Evolutionary conservation across 2,888 invertebrate species (phyloP).

Genomic region (Orthosia gracilis): DNA sequence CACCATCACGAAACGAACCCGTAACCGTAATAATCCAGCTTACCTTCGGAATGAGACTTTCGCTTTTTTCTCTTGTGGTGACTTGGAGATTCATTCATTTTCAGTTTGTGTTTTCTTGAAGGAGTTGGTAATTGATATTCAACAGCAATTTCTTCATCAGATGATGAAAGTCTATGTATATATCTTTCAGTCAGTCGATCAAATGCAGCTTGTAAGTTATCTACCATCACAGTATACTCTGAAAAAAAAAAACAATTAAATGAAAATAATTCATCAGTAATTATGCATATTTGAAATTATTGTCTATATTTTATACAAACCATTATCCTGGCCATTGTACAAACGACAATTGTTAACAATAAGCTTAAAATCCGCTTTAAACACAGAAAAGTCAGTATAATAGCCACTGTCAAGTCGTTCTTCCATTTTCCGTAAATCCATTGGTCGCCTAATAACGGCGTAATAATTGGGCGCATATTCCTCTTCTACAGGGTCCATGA

Average conservation of each 20-base stretch:
- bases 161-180: constrained; percentile 95
- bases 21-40: constrained; percentile 2
- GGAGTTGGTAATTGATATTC: constrained; percentile 92
- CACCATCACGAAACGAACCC: too few relatives aligned
- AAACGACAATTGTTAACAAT: constrained; percentile 98
- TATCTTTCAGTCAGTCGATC: constrained; percentile 96
- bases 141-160: constrained; percentile 94
- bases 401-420: constrained; percentile 95
- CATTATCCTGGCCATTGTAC: constrained; percentile 98
- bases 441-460: constrained; percentile 94
- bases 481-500: constrained; percentile 98
- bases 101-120: constrained; percentile 86
- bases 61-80: constrained; percentile 85
- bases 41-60: constrained; percentile 81
- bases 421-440: constrained; percentile 97
- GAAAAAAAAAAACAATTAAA: constrained; percentile 63
- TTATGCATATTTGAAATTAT: background rate
- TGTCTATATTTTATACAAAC: constrained; percentile 84
- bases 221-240: constrained; percentile 98
- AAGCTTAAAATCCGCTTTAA: constrained; percentile 96
- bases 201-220: constrained; percentile 95
- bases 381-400: constrained; percentile 95
- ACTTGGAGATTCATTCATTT: constrained; percentile 81
- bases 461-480: constrained; percentile 97
- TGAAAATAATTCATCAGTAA: background rate